phyloP scores from a whole-genome alignment of 2,113 vertebrate species.

The Candoia aspera region DNA sequence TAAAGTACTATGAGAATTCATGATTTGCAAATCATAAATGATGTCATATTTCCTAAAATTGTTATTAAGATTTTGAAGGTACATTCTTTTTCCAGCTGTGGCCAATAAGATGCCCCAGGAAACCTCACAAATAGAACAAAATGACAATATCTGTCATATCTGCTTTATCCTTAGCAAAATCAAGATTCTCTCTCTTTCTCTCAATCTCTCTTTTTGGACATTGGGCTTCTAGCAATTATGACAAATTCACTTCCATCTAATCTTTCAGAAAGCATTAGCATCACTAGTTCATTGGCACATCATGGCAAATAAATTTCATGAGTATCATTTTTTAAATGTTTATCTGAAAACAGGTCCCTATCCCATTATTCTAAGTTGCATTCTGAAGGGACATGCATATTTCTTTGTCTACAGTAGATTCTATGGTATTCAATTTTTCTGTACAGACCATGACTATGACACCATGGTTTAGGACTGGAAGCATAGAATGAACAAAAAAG shows the following conservation, averaged over 20 bases:
- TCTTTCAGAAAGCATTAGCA: background rate
- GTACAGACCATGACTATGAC: background rate
- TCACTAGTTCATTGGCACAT: background rate
- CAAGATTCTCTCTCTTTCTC: background rate
- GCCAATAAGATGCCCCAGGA: background rate
- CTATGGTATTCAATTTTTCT: background rate
- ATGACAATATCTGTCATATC: conserved; percentile 3
- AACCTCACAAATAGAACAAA: conserved; percentile 20
- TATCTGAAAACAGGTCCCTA: background rate
- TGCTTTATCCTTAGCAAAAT: background rate
- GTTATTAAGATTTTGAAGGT: background rate
- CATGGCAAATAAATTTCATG: background rate
- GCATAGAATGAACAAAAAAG: background rate
- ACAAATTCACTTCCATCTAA: background rate
- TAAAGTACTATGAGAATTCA: background rate
- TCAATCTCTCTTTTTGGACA: background rate
- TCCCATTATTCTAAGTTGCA: background rate
- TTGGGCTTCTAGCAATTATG: background rate
- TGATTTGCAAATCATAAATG: background rate
- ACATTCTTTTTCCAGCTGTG: background rate
- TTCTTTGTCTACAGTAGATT: background rate
- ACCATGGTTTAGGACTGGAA: background rate
- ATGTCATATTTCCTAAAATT: conserved; percentile 11
- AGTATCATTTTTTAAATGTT: background rate
- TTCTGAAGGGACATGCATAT: background rate